These are phyloP conservation scores for Nesometra sesokonis DNA, from an alignment of 35 echinoderm and acorn worm genomes.

Conservation along the genomic window DNA sequence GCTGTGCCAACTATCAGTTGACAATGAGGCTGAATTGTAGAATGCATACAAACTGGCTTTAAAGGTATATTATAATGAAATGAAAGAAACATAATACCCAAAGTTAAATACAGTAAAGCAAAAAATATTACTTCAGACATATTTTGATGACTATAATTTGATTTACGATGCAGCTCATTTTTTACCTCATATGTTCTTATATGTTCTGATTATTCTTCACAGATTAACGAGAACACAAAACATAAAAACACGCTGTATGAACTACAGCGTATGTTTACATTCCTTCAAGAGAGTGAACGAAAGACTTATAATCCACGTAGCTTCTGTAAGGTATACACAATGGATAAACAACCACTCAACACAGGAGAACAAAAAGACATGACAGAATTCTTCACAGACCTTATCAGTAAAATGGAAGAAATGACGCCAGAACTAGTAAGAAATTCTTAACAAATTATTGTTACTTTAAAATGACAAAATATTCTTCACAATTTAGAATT, in stretches of 20 bases:
- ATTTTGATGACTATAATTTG: too few relatives aligned
- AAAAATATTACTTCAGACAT: too few relatives aligned
- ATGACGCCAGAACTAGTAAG: slow-evolving; percentile 69
- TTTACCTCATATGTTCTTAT: not conserved
- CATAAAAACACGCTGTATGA: slow-evolving; percentile 44
- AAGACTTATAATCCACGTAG: slow-evolving; percentile 77
- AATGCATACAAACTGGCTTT: too few relatives aligned
- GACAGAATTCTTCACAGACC: slow-evolving; percentile 85
- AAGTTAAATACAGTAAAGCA: too few relatives aligned
- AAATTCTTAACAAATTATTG: not conserved
- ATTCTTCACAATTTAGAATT: too few relatives aligned
- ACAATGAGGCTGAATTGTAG: too few relatives aligned
- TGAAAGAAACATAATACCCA: too few relatives aligned
- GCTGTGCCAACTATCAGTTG: too few relatives aligned
- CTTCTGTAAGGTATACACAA: slow-evolving; percentile 79
- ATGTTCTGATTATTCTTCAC: not conserved
- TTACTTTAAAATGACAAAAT: not conserved
- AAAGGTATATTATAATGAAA: too few relatives aligned
- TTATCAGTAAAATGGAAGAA: slow-evolving; percentile 90
- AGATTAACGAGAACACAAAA: slow-evolving; percentile 49
- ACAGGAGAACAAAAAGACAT: slow-evolving; percentile 80
- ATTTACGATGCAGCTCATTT: not conserved
- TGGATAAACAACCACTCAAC: slow-evolving; percentile 83
- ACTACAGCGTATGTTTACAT: slow-evolving; percentile 73
- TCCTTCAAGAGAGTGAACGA: slow-evolving; percentile 70